A percentile compares a stretch with the other conserved stretches of the same genome.
Conservation (phyloP, 2,113 vertebrate genomes). For the Labeo catla region DNA sequence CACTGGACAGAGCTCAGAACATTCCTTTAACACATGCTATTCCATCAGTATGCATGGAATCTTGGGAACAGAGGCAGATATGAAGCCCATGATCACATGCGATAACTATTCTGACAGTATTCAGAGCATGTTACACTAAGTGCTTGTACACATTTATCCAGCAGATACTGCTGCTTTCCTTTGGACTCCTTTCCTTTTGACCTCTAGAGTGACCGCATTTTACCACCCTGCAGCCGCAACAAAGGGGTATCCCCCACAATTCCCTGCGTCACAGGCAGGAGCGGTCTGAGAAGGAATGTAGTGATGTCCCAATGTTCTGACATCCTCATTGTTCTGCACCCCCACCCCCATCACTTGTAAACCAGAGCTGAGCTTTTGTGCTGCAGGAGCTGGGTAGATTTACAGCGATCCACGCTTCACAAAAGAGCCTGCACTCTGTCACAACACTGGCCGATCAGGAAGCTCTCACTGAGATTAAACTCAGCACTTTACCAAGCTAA, state of each 20-base stretch:
- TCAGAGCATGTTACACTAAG: neutral
- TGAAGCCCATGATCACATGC: neutral
- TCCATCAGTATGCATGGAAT: neutral
- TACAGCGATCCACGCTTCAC: conserved; percentile 68
- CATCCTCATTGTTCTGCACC: conserved; percentile 76
- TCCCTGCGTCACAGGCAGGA: conserved; percentile 61
- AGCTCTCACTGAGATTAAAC: conserved; percentile 66
- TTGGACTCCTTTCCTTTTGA: conserved; percentile 2
- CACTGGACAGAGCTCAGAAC: neutral
- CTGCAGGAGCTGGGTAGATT: conserved; percentile 71
- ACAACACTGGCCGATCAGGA: conserved; percentile 72
- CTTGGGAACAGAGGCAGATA: neutral
- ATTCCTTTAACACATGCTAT: neutral
- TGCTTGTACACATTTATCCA: neutral
- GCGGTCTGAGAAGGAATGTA: conserved; percentile 70
- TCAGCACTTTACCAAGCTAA: conserved; percentile 53
- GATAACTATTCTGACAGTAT: neutral
- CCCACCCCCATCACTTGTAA: conserved; percentile 60
- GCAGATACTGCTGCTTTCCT: neutral
- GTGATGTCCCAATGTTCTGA: conserved; percentile 70
- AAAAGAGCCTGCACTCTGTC: conserved; percentile 67
- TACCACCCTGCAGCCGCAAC: conserved; percentile 54
- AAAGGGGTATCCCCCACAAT: conserved; percentile 67
- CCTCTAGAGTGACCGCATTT: neutral
- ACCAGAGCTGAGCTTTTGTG: conserved; percentile 75